Percentiles rank a stretch among this genome's conserved stretches.
These are phyloP conservation scores for Crotalus horridus DNA, from an alignment of 2,113 vertebrate genomes.

Conservation along the genomic window DNA sequence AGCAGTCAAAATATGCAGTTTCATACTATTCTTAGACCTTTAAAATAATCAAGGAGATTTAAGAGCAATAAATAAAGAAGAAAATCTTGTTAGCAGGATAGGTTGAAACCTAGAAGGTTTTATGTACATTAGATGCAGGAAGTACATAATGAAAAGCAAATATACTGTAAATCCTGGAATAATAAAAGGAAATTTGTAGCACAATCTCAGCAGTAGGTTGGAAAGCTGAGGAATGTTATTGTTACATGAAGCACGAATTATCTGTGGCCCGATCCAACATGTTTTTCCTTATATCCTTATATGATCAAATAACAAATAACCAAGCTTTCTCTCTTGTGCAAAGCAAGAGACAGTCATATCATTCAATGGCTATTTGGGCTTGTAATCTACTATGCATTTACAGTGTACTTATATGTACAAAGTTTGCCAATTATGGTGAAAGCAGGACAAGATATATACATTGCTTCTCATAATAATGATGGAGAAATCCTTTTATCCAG, in stretches of 20 bases:
- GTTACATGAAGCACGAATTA: background rate
- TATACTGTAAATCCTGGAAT: background rate
- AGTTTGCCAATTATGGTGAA: background rate
- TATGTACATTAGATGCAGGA: background rate
- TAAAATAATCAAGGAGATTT: background rate
- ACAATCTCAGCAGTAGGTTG: background rate
- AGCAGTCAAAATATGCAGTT: background rate
- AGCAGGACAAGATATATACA: background rate
- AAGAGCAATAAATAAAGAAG: background rate
- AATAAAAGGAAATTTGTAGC: background rate
- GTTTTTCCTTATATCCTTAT: background rate
- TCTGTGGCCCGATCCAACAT: background rate
- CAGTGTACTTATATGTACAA: background rate
- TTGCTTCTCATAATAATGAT: background rate
- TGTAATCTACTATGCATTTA: background rate
- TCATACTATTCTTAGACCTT: background rate
- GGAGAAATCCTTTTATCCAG: background rate
- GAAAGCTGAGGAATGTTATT: background rate
- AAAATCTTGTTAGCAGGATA: background rate
- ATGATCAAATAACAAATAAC: background rate
- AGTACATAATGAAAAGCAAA: slow-evolving; percentile 5
- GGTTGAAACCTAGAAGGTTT: background rate
- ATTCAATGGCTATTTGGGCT: background rate
- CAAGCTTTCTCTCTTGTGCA: background rate
- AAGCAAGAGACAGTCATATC: background rate